A percentile compares a stretch with the other conserved stretches of the same genome.
These are phyloP conservation scores for Melanostoma scalare DNA, from an alignment of 2,888 invertebrate species.

Conservation along the genomic window DNA sequence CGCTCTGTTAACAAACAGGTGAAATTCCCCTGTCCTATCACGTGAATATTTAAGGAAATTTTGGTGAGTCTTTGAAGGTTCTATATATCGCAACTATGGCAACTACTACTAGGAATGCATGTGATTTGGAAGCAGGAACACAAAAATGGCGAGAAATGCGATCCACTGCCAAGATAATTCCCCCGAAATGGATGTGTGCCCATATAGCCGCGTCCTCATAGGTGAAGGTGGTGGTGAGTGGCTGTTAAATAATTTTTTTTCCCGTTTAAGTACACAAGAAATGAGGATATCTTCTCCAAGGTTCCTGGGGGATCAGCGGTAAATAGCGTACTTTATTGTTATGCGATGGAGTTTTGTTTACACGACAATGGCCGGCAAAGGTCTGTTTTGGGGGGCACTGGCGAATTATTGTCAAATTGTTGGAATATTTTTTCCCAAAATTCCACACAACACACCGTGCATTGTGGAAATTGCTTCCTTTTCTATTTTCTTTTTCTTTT, in stretches of 20 bases:
- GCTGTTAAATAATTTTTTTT: slow-evolving; percentile 71
- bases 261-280: slow-evolving; percentile 68
- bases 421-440: slow-evolving; percentile 45
- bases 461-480: slow-evolving; percentile 1
- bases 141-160: slow-evolving; percentile 68
- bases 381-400: slow-evolving; percentile 15
- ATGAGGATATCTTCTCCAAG: slow-evolving; percentile 47
- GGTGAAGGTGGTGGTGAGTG: slow-evolving; percentile 67
- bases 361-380: slow-evolving; percentile 34
- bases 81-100: slow-evolving; percentile 11
- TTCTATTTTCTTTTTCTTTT: neutral
- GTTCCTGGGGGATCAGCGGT: slow-evolving; percentile 38
- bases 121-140: slow-evolving; percentile 72
- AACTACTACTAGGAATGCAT: slow-evolving; percentile 50
- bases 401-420: slow-evolving; percentile 58
- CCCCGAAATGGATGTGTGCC: slow-evolving; percentile 70
- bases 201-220: slow-evolving; percentile 43
- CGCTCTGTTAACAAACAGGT: neutral
- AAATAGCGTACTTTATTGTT: slow-evolving; percentile 68
- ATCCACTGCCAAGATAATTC: slow-evolving; percentile 64
- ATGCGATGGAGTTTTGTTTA: slow-evolving; percentile 54
- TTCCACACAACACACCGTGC: slow-evolving; percentile 18
- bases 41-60: slow-evolving; percentile 8
- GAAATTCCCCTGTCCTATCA: slow-evolving; percentile 5
- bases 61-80: slow-evolving; percentile 52